phyloP scores from a whole-genome alignment of 2,888 invertebrate genomes.

The Hylaea fasciaria region DNA sequence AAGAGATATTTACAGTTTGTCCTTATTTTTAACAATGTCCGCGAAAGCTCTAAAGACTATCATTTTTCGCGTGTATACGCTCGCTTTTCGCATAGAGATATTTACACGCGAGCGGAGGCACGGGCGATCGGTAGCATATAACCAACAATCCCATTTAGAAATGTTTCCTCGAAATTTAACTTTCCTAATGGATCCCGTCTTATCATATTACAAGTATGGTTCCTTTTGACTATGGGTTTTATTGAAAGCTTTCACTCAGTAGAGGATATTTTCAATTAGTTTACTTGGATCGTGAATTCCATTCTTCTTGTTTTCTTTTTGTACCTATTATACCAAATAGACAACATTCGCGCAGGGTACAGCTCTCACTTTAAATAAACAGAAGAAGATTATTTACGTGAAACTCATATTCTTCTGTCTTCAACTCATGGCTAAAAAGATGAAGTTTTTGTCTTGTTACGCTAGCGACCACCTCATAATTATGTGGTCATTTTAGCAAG shows the following conservation, averaged over 20 bases:
- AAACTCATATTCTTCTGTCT: too few species aligned
- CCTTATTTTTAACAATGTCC: too few species aligned
- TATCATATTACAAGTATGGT: conserved; percentile 12
- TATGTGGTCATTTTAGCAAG: too few species aligned
- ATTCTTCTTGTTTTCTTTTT: neutral
- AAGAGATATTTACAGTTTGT: too few species aligned
- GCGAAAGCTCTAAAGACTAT: neutral
- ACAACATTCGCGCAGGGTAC: neutral
- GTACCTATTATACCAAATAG: too few species aligned
- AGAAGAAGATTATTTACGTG: too few species aligned
- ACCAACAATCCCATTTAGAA: conserved; percentile 23
- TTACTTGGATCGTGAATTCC: neutral
- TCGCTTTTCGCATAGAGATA: conserved; percentile 6
- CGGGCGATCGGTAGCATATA: neutral
- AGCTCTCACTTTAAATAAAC: too few species aligned
- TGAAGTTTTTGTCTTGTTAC: too few species aligned
- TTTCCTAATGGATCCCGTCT: conserved; percentile 27
- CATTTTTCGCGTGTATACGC: conserved; percentile 21
- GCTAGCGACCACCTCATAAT: too few species aligned
- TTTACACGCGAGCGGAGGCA: conserved; percentile 11
- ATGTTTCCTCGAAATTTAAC: conserved; percentile 26
- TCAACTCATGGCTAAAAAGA: too few species aligned
- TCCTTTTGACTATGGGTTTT: conserved; percentile 15
- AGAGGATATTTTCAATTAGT: neutral
- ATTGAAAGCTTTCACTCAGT: conserved; percentile 1